Evolutionary conservation across 2,113 vertebrate species (phyloP).

Genomic region (Phyllopteryx taeniolatus): DNA sequence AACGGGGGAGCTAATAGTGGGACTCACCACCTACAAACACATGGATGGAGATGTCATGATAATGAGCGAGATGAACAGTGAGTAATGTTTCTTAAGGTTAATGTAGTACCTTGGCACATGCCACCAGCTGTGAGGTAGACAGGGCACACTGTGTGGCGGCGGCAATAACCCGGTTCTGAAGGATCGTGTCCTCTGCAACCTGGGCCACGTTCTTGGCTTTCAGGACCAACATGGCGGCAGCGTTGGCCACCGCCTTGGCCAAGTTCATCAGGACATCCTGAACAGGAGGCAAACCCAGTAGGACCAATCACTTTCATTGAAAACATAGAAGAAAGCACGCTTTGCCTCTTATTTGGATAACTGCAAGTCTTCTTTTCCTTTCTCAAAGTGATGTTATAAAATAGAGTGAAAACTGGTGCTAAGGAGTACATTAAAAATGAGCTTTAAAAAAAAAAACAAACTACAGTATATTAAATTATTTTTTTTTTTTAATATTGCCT

Average conservation of each 20-base stretch:
- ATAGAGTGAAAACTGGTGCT: too few species aligned
- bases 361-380: too few species aligned
- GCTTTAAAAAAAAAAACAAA: too few species aligned
- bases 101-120: conserved; percentile 87
- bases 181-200: conserved; percentile 87
- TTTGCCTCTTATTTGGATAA: too few species aligned
- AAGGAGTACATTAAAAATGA: too few species aligned
- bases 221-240: conserved; percentile 95
- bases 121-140: conserved; percentile 96
- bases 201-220: conserved; percentile 99
- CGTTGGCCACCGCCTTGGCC: conserved; percentile 97
- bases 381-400: too few species aligned
- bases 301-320: background rate
- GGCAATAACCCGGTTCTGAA: conserved; percentile 96
- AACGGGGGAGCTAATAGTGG: conserved; percentile 95
- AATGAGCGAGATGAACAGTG: background rate
- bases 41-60: background rate
- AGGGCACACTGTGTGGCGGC: conserved; percentile 96
- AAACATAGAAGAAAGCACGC: background rate
- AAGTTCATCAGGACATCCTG: conserved; percentile 95
- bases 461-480: background rate
- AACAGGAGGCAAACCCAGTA: background rate
- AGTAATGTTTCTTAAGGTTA: background rate
- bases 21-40: conserved; percentile 87
- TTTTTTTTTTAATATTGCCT: too few species aligned